Conservation (phyloP, 2,888 invertebrate genomes). For the Microctonus hyperodae region DNA sequence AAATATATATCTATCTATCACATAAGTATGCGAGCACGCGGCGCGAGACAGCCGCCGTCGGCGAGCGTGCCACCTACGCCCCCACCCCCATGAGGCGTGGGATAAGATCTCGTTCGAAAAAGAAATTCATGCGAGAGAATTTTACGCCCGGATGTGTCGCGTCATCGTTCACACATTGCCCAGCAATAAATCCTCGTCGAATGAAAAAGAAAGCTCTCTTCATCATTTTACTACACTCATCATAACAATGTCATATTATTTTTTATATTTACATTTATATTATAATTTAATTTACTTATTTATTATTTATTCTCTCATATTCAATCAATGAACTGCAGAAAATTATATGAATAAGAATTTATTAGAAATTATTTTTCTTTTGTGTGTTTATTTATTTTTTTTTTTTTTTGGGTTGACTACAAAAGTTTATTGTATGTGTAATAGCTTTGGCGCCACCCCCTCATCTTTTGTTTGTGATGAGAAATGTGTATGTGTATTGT, state of each 20-base stretch:
- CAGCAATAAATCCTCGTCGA: constrained; percentile 31
- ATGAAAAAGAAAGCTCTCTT: constrained; percentile 28
- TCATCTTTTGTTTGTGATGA: constrained; percentile 12
- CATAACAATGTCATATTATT: background rate
- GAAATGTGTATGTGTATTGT: too few relatives aligned
- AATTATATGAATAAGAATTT: too few relatives aligned
- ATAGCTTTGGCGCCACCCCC: too few relatives aligned
- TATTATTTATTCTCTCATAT: too few relatives aligned
- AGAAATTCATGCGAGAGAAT: constrained; percentile 28
- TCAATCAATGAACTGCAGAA: too few relatives aligned
- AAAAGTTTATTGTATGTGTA: too few relatives aligned
- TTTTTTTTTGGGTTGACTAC: too few relatives aligned
- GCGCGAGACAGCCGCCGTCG: constrained; percentile 26
- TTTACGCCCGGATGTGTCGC: constrained; percentile 31
- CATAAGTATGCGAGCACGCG: constrained; percentile 17
- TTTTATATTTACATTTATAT: background rate
- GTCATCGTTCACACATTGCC: constrained; percentile 34
- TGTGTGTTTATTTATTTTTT: too few relatives aligned
- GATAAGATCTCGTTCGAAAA: constrained; percentile 34
- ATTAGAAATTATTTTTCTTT: too few relatives aligned
- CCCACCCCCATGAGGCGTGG: constrained; percentile 28
- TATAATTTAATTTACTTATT: background rate
- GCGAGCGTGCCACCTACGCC: constrained; percentile 32
- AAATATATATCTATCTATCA: constrained; percentile 1
- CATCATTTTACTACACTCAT: constrained; percentile 17